These are phyloP conservation scores for Larimichthys polyactis DNA, from an alignment of 2,113 vertebrate species.

Conservation along the genomic window DNA sequence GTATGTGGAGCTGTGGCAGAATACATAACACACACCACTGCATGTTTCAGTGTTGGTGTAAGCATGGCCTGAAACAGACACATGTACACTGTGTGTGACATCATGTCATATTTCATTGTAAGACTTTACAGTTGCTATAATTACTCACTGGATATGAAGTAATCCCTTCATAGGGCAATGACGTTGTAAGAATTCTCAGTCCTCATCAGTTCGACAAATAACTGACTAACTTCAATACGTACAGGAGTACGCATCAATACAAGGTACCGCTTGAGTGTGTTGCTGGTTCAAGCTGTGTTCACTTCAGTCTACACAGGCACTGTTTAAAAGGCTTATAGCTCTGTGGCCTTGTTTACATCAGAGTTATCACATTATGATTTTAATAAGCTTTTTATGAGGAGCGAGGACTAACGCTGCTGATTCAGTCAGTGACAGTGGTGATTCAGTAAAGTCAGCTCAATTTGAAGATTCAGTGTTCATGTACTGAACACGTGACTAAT, in stretches of 20 bases:
- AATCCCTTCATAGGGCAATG: too few relatives aligned
- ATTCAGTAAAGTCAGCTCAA: neutral
- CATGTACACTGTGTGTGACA: too few relatives aligned
- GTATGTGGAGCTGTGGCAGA: slow-evolving; percentile 78
- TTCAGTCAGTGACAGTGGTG: neutral
- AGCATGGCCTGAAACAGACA: neutral
- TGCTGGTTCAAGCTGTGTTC: neutral
- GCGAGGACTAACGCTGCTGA: too few relatives aligned
- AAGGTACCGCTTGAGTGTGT: neutral
- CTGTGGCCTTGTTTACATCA: neutral
- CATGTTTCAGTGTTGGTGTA: neutral
- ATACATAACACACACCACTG: neutral
- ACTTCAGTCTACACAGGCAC: too few relatives aligned
- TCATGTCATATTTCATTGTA: too few relatives aligned
- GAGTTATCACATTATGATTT: neutral
- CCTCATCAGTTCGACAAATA: too few relatives aligned
- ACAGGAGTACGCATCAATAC: too few relatives aligned
- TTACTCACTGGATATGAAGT: too few relatives aligned
- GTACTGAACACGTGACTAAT: neutral
- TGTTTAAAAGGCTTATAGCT: neutral
- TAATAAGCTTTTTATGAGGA: neutral
- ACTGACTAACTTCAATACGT: too few relatives aligned
- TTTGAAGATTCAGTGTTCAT: neutral
- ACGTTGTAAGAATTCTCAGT: too few relatives aligned
- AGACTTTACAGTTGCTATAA: too few relatives aligned